phyloP scores from a whole-genome alignment of 2,797 vertebrate species.

The Rhinichthys osculus region DNA sequence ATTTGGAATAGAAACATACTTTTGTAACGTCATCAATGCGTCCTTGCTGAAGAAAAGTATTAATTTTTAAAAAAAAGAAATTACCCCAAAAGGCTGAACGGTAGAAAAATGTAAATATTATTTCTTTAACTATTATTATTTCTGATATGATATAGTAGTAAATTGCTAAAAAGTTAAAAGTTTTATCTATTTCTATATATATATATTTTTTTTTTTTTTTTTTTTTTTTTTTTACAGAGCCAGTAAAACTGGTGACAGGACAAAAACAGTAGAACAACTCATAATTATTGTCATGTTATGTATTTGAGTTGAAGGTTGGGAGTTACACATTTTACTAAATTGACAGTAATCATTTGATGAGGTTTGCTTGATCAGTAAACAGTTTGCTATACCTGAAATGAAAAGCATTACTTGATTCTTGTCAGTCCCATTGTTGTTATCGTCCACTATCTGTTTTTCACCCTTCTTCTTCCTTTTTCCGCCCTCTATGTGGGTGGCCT shows the following conservation, averaged over 20 bases:
- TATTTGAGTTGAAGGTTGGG: background rate
- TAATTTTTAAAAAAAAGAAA: background rate
- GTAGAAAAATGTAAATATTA: too few relatives aligned
- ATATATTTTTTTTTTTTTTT: too few relatives aligned
- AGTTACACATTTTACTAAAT: background rate
- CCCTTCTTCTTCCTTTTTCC: background rate
- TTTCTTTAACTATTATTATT: too few relatives aligned
- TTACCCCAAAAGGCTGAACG: background rate
- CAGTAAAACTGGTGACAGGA: background rate
- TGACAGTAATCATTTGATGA: background rate
- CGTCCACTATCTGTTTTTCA: background rate
- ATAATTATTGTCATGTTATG: background rate
- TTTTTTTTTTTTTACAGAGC: background rate
- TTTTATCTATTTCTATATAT: too few relatives aligned
- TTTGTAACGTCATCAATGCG: background rate
- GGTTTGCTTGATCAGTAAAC: background rate
- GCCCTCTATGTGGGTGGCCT: conserved; percentile 27
- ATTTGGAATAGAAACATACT: background rate
- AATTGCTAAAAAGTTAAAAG: too few relatives aligned
- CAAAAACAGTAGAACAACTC: background rate
- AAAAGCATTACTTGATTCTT: background rate
- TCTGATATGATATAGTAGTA: too few relatives aligned
- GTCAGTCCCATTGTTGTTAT: background rate
- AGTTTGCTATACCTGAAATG: background rate
- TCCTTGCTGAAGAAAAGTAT: background rate